A percentile compares a stretch with the other conserved stretches of the same genome.
Conservation (phyloP, 2,888 invertebrate species). For the Agonum fuliginosum region DNA sequence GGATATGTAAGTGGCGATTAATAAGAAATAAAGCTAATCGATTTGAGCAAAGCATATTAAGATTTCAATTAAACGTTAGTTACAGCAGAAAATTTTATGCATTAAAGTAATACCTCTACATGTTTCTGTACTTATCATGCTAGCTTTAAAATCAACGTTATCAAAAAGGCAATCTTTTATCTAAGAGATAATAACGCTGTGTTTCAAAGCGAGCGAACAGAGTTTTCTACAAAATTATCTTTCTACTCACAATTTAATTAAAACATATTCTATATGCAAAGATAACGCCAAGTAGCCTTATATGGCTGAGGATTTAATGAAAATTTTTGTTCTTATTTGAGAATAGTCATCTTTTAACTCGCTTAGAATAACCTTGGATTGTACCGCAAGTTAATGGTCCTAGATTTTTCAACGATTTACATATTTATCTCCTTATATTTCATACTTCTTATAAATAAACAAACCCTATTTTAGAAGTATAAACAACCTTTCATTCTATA, state of each 20-base stretch:
- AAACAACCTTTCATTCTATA: no score
- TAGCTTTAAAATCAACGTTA: constrained; percentile 11
- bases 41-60: constrained; percentile 19
- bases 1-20: neutral
- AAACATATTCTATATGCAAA: constrained; percentile 47
- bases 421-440: constrained; percentile 1
- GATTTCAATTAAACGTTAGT: constrained; percentile 16
- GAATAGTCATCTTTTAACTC: constrained; percentile 33
- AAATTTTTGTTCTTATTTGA: constrained; percentile 42
- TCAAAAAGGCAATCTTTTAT: constrained; percentile 22
- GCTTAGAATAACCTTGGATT: constrained; percentile 33
- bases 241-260: constrained; percentile 39
- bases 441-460: neutral
- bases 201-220: constrained; percentile 22
- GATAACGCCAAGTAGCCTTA: constrained; percentile 35
- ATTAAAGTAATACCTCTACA: constrained; percentile 4
- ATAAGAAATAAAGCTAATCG: constrained; percentile 28
- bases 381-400: constrained; percentile 11
- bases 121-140: constrained; percentile 33
- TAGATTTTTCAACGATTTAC: constrained; percentile 13
- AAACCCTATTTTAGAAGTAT: no score
- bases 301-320: constrained; percentile 28
- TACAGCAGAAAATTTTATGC: constrained; percentile 26
- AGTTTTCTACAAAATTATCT: constrained; percentile 43
- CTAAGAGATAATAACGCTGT: neutral